Percentiles rank a stretch among this genome's conserved stretches.
Conservation (phyloP, 2,888 invertebrate species). For the Acrobasis repandana region DNA sequence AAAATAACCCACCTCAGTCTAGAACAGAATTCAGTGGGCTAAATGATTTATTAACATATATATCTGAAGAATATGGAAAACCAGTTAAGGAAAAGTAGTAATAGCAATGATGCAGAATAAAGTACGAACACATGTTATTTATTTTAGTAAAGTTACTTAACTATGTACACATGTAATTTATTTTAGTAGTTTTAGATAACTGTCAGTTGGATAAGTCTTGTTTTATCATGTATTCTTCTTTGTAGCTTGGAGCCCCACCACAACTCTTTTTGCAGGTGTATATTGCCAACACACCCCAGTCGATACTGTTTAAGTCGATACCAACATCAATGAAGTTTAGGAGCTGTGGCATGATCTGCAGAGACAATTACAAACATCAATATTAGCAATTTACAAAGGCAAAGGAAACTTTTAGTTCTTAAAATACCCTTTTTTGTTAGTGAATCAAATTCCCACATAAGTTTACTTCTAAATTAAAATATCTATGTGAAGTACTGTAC, state of each 20-base stretch:
- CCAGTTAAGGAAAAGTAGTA: constrained; percentile 44
- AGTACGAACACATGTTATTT: constrained; percentile 29
- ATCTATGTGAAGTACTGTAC: too few relatives aligned
- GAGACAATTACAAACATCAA: not conserved
- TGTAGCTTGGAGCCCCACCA: constrained; percentile 85
- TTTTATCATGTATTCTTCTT: constrained; percentile 90
- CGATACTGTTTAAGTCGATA: constrained; percentile 84
- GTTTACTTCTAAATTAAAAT: too few relatives aligned
- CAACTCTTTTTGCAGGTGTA: constrained; percentile 95
- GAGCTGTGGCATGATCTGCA: constrained; percentile 92
- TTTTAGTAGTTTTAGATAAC: constrained; percentile 27
- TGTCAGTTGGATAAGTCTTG: constrained; percentile 86
- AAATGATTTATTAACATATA: constrained; percentile 92
- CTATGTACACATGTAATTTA: constrained; percentile 29
- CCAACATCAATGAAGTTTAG: constrained; percentile 87
- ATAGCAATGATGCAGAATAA: constrained; percentile 12
- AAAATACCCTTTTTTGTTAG: too few relatives aligned
- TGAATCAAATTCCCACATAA: too few relatives aligned
- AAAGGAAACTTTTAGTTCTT: too few relatives aligned
- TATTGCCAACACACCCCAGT: constrained; percentile 94
- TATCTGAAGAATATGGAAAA: constrained; percentile 83
- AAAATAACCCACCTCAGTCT: constrained; percentile 89
- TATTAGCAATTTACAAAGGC: too few relatives aligned
- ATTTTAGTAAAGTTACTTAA: constrained; percentile 23
- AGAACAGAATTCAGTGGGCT: constrained; percentile 94